Evolutionary conservation across 2,888 invertebrate species (phyloP).

Genomic region (Dilophus febrilis): DNA sequence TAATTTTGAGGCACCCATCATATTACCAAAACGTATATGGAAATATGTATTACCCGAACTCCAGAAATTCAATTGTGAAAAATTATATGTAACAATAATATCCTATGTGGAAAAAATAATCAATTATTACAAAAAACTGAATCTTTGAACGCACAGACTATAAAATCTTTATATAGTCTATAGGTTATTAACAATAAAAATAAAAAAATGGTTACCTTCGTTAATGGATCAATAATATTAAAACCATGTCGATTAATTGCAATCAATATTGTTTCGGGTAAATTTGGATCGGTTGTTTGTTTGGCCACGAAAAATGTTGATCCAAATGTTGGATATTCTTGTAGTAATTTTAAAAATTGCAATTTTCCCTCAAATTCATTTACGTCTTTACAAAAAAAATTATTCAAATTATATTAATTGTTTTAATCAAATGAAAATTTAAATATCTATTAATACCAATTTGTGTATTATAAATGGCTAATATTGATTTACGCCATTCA

Average conservation of each 20-base stretch:
- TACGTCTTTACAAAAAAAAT: conserved; percentile 34
- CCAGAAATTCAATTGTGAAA: conserved; percentile 84
- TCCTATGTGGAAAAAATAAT: conserved; percentile 34
- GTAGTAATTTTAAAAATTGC: conserved; percentile 47
- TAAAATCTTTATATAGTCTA: too few species aligned
- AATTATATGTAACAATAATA: conserved; percentile 66
- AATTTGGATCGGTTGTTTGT: conserved; percentile 72
- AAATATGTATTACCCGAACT: conserved; percentile 91
- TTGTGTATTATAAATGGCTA: conserved; percentile 42
- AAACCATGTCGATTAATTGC: conserved; percentile 87
- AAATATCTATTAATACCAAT: too few species aligned
- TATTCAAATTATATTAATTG: too few species aligned
- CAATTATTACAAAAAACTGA: background rate
- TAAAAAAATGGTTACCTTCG: conserved; percentile 47
- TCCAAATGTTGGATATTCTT: conserved; percentile 66
- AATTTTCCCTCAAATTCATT: conserved; percentile 60
- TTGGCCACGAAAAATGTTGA: conserved; percentile 91
- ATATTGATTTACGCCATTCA: conserved; percentile 70
- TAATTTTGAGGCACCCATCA: conserved; percentile 73
- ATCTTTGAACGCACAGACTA: too few species aligned
- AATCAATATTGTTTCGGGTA: conserved; percentile 71
- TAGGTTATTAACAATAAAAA: too few species aligned
- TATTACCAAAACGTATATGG: conserved; percentile 88
- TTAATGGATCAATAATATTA: conserved; percentile 71
- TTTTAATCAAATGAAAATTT: too few species aligned